Percentiles rank a stretch among this genome's conserved stretches.
These are phyloP conservation scores for Enoplosus armatus DNA, from an alignment of 2,797 vertebrate genomes.

Conservation along the genomic window DNA sequence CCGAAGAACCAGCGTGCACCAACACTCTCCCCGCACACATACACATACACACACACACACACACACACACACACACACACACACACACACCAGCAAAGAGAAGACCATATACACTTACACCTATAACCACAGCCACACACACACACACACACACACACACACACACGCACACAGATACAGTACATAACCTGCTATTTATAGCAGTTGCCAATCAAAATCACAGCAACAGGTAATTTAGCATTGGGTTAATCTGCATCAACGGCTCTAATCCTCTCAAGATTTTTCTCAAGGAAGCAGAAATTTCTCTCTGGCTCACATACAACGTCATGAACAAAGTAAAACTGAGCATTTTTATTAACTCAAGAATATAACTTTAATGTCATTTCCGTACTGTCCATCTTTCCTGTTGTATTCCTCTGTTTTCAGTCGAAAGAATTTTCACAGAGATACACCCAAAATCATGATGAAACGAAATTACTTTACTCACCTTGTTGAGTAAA, in stretches of 20 bases:
- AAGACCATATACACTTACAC: conserved; percentile 12
- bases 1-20: conserved; percentile 44
- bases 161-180: conserved; percentile 5
- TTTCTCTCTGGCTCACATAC: background rate
- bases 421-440: too few relatives aligned
- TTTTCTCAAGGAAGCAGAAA: conserved; percentile 16
- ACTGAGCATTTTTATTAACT: background rate
- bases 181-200: conserved; percentile 42
- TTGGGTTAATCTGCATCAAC: conserved; percentile 15
- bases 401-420: background rate
- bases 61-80: conserved; percentile 7
- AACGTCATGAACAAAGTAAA: background rate
- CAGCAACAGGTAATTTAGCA: conserved; percentile 47
- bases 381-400: background rate
- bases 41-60: background rate
- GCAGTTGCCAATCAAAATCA: conserved; percentile 42
- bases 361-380: background rate
- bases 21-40: conserved; percentile 11
- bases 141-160: conserved; percentile 6
- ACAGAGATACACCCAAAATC: background rate
- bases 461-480: background rate
- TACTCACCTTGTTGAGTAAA: background rate
- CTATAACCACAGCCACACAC: conserved; percentile 8
- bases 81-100: conserved; percentile 9
- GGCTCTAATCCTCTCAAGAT: conserved; percentile 24